phyloP scores from a whole-genome alignment of 2,797 vertebrate genomes.

The Sebastes trivittatus region DNA sequence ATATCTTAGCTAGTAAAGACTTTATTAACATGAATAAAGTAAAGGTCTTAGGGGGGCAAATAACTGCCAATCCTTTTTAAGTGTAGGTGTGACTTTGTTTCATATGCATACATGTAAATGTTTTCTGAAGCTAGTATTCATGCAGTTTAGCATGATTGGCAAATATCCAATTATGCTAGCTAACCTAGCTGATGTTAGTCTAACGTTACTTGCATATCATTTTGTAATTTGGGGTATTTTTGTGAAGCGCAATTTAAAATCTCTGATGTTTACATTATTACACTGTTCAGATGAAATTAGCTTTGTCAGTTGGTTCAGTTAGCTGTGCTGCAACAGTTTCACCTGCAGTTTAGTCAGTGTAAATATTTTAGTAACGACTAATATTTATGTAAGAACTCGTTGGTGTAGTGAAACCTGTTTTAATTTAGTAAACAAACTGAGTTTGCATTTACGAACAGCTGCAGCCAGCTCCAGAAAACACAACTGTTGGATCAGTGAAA shows the following conservation, averaged over 20 bases:
- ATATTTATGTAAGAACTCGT: background rate
- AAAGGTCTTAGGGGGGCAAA: background rate
- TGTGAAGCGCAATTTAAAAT: background rate
- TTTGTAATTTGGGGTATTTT: background rate
- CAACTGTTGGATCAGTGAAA: background rate
- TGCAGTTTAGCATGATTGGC: background rate
- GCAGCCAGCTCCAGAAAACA: background rate
- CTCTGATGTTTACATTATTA: background rate
- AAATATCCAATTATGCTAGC: background rate
- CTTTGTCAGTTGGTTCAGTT: background rate
- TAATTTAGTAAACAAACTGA: background rate
- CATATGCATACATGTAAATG: background rate
- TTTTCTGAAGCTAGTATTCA: background rate
- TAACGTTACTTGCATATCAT: background rate
- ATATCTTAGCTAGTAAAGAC: background rate
- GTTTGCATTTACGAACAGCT: constrained; percentile 4
- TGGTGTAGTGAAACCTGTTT: background rate
- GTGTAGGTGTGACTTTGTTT: background rate
- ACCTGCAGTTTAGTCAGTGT: background rate
- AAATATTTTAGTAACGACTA: background rate
- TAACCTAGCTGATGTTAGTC: background rate
- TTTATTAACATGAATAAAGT: background rate
- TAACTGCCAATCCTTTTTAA: background rate
- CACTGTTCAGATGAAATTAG: background rate
- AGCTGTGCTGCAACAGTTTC: background rate